phyloP scores from a whole-genome alignment of 2,888 invertebrate genomes.

The Leucophora obtusa region DNA sequence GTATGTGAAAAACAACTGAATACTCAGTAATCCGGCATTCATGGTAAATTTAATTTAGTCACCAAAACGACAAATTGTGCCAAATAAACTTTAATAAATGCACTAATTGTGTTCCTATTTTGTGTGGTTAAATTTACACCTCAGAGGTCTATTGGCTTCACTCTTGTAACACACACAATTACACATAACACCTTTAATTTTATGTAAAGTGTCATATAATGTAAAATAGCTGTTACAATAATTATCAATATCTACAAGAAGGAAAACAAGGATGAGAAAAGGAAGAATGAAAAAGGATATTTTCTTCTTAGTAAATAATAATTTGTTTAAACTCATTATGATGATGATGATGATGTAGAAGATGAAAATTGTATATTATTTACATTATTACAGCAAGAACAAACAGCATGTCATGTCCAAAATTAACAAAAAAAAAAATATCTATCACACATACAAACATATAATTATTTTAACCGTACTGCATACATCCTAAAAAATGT shows the following conservation, averaged over 20 bases:
- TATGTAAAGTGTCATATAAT: conserved; percentile 16
- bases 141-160: background rate
- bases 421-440: conserved; percentile 9
- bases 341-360: conserved; percentile 44
- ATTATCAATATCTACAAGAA: conserved; percentile 45
- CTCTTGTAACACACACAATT: background rate
- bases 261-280: background rate
- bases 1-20: no score
- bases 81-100: conserved; percentile 37
- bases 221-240: conserved; percentile 26
- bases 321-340: conserved; percentile 50
- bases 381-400: conserved; percentile 34
- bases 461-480: background rate
- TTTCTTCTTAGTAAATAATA: conserved; percentile 51
- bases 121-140: background rate
- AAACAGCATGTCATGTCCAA: conserved; percentile 53
- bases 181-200: conserved; percentile 16
- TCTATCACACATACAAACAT: background rate
- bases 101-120: background rate
- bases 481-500: no score
- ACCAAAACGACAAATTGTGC: conserved; percentile 39
- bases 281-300: background rate
- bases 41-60: conserved; percentile 64
- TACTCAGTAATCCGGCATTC: no score
- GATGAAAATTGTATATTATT: conserved; percentile 43